phyloP scores from a whole-genome alignment of 2,113 vertebrate genomes.

The Greenwoodochromis staneri region DNA sequence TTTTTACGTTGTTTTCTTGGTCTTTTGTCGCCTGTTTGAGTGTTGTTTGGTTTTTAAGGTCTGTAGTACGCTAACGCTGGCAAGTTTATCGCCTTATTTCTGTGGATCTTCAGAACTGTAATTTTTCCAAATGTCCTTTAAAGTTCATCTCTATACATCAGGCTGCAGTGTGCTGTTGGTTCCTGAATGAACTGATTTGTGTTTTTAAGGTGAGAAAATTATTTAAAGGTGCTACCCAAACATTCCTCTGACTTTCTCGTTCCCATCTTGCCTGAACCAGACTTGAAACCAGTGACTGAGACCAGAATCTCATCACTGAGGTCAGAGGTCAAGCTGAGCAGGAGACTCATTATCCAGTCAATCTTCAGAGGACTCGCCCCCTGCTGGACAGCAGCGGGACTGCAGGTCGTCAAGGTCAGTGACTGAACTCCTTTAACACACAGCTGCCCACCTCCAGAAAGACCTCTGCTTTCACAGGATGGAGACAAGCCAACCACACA shows the following conservation, averaged over 20 bases:
- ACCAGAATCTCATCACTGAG: background rate
- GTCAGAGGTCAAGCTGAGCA: background rate
- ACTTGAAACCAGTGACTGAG: background rate
- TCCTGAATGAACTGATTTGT: background rate
- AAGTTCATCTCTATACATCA: background rate
- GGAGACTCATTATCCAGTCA: background rate
- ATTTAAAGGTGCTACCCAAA: background rate
- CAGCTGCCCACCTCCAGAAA: background rate
- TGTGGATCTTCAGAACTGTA: background rate
- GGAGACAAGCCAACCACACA: background rate
- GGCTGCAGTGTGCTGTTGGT: background rate
- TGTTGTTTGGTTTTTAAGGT: background rate
- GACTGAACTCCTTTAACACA: background rate
- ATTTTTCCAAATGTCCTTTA: background rate
- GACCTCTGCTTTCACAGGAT: background rate
- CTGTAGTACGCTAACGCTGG: background rate
- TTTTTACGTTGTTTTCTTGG: background rate
- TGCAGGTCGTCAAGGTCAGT: background rate
- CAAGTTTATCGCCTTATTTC: rapidly evolving
- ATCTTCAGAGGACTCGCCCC: background rate
- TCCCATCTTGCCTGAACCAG: background rate
- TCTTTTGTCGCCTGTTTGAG: background rate
- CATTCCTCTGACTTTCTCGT: background rate
- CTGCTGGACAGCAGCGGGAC: background rate
- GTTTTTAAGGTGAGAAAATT: background rate